Base-by-base conservation (phyloP, 2,888 invertebrate species). In the Epinotia brunnichana region DNA sequence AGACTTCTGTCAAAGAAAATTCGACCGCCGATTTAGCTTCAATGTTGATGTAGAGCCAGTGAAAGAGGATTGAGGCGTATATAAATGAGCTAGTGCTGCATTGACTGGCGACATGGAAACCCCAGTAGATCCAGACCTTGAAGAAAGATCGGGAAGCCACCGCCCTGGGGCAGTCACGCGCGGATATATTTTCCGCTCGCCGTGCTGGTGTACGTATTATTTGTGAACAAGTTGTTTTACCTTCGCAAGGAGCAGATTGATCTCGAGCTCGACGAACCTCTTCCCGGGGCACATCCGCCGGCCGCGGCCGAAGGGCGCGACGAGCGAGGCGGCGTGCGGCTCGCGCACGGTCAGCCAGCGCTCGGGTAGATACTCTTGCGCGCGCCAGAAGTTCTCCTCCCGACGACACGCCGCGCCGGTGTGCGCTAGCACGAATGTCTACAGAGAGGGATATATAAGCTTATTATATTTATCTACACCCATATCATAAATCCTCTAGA, bases 221-320 rank as follows among this genome's bases (percentile, higher is more conserved):
- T 21, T 9, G 1, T 41, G 19, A 44, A 19, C 21, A 44, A 61
- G 21, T 44, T 53, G 9, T 44, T 63, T 53, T 72, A 96, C 96
- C 94, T 96, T 96, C 29, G 96, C 96, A 21, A 97, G 88, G 73
- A 96, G 90, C 68, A 97, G 90, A 75, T 96, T 95, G 19, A 97
- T 90, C 78, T 96, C 96, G 77, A 97, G 95, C 80, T 97, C 97
- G 2, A 97, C 96, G 83, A 97, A 97, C 74, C 97, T 93, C 87
- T 97, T 97, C 61, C 97, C 98, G 0, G 97, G 97, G 83, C 97
- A 98, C 89, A 96, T 96, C 60, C 97, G 94, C 67, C 95, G 94
- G 0, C 97, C 97, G 48, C 95, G 92, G 0, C 97, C 97, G 86
- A 97, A 98, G 0, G 97, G 97, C 9, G 95, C 95, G 1, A 97